These are phyloP conservation scores for Epirrita christyi DNA, from an alignment of 2,888 invertebrate genomes.

Conservation along the genomic window DNA sequence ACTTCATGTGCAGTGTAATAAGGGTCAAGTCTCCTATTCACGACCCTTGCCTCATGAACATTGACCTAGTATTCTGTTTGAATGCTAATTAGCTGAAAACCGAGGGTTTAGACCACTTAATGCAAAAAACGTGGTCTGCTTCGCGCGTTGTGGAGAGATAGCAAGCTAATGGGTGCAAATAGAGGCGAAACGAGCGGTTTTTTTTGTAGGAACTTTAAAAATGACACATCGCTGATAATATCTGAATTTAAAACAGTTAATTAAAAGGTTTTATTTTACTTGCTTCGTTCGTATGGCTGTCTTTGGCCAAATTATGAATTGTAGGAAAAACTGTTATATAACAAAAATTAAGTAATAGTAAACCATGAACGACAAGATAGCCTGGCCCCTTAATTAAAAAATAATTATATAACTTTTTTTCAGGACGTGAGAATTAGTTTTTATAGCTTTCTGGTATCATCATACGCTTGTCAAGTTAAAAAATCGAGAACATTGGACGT, in stretches of 20 bases:
- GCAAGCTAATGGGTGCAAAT: conserved; percentile 36
- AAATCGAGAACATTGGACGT: too few relatives aligned
- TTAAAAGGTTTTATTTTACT: too few relatives aligned
- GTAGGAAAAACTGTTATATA: too few relatives aligned
- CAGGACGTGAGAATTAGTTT: too few relatives aligned
- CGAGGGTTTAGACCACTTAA: conserved; percentile 21
- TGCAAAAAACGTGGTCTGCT: conserved; percentile 31
- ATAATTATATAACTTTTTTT: too few relatives aligned
- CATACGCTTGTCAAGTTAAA: too few relatives aligned
- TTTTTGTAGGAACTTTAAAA: conserved; percentile 31
- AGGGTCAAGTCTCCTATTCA: conserved; percentile 42
- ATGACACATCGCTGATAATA: conserved; percentile 21
- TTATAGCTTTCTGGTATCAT: too few relatives aligned
- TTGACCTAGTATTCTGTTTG: conserved; percentile 62
- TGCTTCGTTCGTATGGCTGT: too few relatives aligned
- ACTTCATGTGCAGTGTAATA: conserved; percentile 14
- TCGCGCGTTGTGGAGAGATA: conserved; percentile 30
- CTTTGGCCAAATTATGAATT: too few relatives aligned
- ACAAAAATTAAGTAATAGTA: too few relatives aligned
- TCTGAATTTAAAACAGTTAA: conserved; percentile 8
- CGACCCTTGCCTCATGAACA: conserved; percentile 51
- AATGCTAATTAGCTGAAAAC: conserved; percentile 55
- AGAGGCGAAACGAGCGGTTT: conserved; percentile 35
- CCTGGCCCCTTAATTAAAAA: too few relatives aligned
- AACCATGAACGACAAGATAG: too few relatives aligned